Base-by-base conservation (phyloP, 2,797 vertebrate genomes). In the Adrianichthys oophorus region DNA sequence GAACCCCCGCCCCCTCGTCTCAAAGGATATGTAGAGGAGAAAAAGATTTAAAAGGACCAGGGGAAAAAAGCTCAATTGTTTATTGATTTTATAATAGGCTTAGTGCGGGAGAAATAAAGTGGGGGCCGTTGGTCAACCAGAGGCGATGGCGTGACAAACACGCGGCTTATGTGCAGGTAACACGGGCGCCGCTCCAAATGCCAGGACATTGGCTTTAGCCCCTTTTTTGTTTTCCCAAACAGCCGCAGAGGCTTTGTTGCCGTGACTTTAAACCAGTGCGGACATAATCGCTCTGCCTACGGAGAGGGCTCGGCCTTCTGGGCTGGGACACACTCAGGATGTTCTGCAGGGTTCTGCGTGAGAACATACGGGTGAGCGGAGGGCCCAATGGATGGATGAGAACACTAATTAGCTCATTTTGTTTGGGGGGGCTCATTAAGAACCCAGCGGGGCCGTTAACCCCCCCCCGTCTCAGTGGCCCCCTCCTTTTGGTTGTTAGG, bases 71-170 rank as follows among this genome's bases (percentile, higher is more conserved):
- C 88, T 90, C 91, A 92, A 92, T 93, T 93, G 91, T 93, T 92
- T 93, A 93, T 93, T 93, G 92, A 93, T 93, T 93, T 93, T 93
- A 91, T 92, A 93, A 93, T 92, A 93, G 92, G 92, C 92, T 93
- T 93, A 92, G 91, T 80, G 87, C 83, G 81, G 87, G 86, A 86
- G 87, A 90, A 92, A 93, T 92, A 92, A 91, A 91, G 90, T 80
- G 77, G 80, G 84, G 90, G 82, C 81, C 68, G 78, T 62, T 45
- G 85, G 87, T 90, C 87, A 82, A 86, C 86, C 75, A 72, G 88
- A 86, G 82, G 82, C 81, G 59, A 79, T 74, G 82, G 84, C 79
- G 85, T 89, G 89, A 89, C 88, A 91, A 90, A 91, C 89, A 91
- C 55, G 61, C 50, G 72, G 90, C 83, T 90, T 90, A 88, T 70